These are phyloP conservation scores for Patella ulyssiponensis DNA, from an alignment of 2,888 invertebrate genomes.

Conservation along the genomic window DNA sequence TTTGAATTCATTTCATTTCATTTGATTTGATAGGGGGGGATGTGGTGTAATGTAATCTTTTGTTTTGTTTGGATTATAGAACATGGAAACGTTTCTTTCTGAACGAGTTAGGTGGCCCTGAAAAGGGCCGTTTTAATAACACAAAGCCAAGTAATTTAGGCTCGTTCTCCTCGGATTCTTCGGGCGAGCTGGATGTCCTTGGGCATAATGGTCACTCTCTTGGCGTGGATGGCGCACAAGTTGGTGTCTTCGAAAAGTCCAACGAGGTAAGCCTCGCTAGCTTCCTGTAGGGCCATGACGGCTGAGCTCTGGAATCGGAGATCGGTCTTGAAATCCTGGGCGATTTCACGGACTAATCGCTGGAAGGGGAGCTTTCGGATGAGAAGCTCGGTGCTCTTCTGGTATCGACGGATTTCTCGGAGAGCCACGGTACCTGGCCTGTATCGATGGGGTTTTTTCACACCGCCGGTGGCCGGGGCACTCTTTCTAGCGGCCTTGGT, in stretches of 20 bases:
- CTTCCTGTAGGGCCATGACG: slow-evolving; percentile 86
- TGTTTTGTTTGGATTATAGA: too few relatives aligned
- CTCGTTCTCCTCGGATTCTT: too few relatives aligned
- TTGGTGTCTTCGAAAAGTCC: too few relatives aligned
- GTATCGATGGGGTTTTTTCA: too few relatives aligned
- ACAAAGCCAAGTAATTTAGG: slow-evolving; percentile 25
- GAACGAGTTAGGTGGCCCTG: too few relatives aligned
- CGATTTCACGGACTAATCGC: slow-evolving; percentile 64
- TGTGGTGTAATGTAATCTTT: too few relatives aligned
- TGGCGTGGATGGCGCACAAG: too few relatives aligned
- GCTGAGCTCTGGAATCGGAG: slow-evolving; percentile 94
- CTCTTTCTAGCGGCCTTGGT: slow-evolving; percentile 22
- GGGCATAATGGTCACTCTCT: too few relatives aligned
- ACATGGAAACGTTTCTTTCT: too few relatives aligned
- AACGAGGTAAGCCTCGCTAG: slow-evolving; percentile 64
- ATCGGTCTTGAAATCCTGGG: slow-evolving; percentile 67
- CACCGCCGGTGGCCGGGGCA: not conserved
- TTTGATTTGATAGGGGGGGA: too few relatives aligned
- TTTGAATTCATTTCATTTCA: too few relatives aligned
- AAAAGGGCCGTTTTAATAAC: not conserved
- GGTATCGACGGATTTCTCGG: slow-evolving; percentile 64
- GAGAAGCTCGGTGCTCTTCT: slow-evolving; percentile 63
- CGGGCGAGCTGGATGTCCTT: too few relatives aligned
- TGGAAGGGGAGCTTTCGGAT: slow-evolving; percentile 67
- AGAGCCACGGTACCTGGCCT: slow-evolving; percentile 58